Base-by-base conservation (phyloP, 2,113 vertebrate species). In the Nesospiza acunhae region DNA sequence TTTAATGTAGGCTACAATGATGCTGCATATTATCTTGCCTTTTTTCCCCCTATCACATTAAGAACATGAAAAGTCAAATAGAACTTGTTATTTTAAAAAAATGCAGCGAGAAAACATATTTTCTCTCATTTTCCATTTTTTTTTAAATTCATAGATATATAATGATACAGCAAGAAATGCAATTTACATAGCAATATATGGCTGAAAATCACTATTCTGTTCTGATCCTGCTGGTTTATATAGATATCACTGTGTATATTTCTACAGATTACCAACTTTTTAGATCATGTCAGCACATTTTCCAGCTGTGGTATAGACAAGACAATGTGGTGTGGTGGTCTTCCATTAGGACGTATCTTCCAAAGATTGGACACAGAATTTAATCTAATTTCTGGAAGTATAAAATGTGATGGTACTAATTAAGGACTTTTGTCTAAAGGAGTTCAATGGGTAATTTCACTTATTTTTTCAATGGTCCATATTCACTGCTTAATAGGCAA, bases 121-220 rank as follows among this genome's bases (percentile, higher is more conserved):
- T 80, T n/a, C 4, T 93, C 16, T 15, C 2, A 44, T 55, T 91
- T 94, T 73, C 12, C 47, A 49, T 49, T 47, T 47, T 23, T 46
- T 41, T 50, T 22, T 62, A 59, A 93, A 75, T 69, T 59, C 52
- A 66, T 55, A 82, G 87, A 92, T 91, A 90, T 94, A 84, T 74
- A 77, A 31, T 92, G 94, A 77, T 31, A 88, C 86, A 93, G 90
- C 46, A 93, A 95, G 76, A 80, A 91, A 42, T 67, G 11, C 19
- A 89, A 96, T 96, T 97, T 97, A 50, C 68, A 90, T 92, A 58
- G 26, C 42, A 94, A 52, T 76, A 9, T 84, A 69, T 93, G 85
- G 80, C 60, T 82, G 85, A 94, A 55, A 85, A 87, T 92, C 73
- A 44, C 19, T 50, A 23, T 47, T n/a, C 17, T 64, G 21, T 59